Evolutionary conservation across 37 sponge, comb jelly and placozoan species (phyloP), one percentile per base, ranked within the genome.

Genomic region (Oscarella lobularis): DNA sequence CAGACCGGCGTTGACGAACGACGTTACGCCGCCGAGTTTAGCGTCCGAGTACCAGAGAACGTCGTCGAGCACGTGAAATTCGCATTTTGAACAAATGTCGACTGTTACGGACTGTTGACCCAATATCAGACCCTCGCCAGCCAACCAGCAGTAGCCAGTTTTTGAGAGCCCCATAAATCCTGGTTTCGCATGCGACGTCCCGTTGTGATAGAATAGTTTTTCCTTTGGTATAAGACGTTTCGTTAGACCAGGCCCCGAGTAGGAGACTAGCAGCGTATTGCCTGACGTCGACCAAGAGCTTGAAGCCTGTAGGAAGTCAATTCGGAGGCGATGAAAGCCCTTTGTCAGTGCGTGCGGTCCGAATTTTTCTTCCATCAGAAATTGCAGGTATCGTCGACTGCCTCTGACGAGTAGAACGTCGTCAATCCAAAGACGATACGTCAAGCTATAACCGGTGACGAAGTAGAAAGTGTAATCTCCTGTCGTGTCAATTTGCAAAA

Each of bases 181-280:
- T 4, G 71, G 71, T 35, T 68, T 4, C 29, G 31, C 71, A 68
- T 68, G 33, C 31, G 29, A 9, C 20, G 20, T 27, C 60, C 60
- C 60, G 20, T 48, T 20, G 20, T 68, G 6, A 14, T 29, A 4
- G 33, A 68, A 68, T 35, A 68, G 71, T 20, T 29, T 4, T 32
- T 20, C 33, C 31, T 5, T 30, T 34, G 71, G 71, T 4, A 68
- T 4, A 5, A 4, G 71, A 5, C 31, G 29, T 29, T 68, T 14
- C 29, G 6, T 4, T 5, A 68, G 33, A 29, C 71, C 71, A 30
- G 71, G 71, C 6, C 71, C 71, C 29, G 71, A 68, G 4, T 29
- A 29, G 71, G 29, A 68, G 29, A 68, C 71, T 29, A 68, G 71
- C 71, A 68, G 71, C 5, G 35, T 4, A 35, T 20, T 68, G 71